phyloP scores from a whole-genome alignment of 2,888 invertebrate species.

The Melieria omissa region DNA sequence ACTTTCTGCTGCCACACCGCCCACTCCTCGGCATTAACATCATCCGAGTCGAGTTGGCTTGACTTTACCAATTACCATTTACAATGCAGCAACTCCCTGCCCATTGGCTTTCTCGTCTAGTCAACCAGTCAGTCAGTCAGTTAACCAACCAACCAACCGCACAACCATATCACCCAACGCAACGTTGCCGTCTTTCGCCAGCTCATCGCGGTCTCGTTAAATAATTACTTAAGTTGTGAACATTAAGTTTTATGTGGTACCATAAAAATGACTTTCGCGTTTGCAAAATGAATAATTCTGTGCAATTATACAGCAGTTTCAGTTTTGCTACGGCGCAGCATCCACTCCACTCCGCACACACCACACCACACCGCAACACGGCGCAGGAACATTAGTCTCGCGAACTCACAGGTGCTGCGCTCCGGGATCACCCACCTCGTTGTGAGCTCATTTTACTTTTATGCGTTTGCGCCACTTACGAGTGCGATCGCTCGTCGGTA shows the following conservation, averaged over 20 bases:
- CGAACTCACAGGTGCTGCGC: neutral
- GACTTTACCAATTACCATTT: too few relatives aligned
- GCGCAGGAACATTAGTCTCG: too few relatives aligned
- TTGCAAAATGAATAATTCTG: slow-evolving; percentile 26
- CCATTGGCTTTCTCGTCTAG: too few relatives aligned
- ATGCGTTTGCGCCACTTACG: neutral
- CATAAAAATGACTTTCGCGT: slow-evolving; percentile 17
- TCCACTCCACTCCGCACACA: too few relatives aligned
- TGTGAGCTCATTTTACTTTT: slow-evolving; percentile 12
- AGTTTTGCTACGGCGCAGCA: neutral
- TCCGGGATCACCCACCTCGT: slow-evolving; percentile 32
- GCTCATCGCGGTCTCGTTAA: slow-evolving; percentile 24
- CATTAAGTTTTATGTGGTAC: slow-evolving; percentile 27
- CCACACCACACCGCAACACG: too few relatives aligned
- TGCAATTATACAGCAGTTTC: slow-evolving; percentile 22
- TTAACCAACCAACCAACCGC: too few relatives aligned
- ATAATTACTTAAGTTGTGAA: slow-evolving; percentile 40
- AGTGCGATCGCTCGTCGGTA: too few relatives aligned
- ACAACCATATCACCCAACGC: neutral
- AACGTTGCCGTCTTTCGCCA: neutral
- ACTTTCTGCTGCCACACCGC: too few relatives aligned
- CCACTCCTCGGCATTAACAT: too few relatives aligned
- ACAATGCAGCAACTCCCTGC: too few relatives aligned
- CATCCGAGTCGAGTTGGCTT: too few relatives aligned
- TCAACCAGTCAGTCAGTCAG: too few relatives aligned